These are phyloP conservation scores for Sternarchorhynchus goeldii DNA, from an alignment of 2,797 vertebrate genomes.

Conservation along the genomic window DNA sequence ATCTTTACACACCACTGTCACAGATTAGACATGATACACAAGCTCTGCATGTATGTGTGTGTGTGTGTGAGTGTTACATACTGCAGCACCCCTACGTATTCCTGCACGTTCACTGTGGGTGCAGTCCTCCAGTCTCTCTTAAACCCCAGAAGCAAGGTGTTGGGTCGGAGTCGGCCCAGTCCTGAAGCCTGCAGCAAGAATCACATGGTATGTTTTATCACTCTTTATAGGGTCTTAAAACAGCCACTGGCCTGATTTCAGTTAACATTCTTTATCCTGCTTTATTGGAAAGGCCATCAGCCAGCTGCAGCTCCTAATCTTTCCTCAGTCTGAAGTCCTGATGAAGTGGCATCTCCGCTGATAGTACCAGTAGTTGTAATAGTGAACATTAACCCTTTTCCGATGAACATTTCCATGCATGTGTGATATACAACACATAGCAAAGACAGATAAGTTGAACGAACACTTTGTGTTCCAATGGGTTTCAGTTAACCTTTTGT, in stretches of 20 bases:
- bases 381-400: not conserved
- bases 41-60: not conserved
- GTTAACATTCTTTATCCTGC: conserved; percentile 1
- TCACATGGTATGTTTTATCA: too few relatives aligned
- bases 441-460: too few relatives aligned
- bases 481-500: too few relatives aligned
- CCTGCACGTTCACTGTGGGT: conserved; percentile 75
- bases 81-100: conserved; percentile 93
- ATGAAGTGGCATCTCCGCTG: not conserved
- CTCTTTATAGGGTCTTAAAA: conserved; percentile 21
- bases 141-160: conserved; percentile 92
- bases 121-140: conserved; percentile 89
- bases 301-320: conserved; percentile 10
- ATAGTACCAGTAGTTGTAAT: not conserved
- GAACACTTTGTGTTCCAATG: too few relatives aligned
- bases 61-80: conserved; percentile 72
- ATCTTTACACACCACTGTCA: not conserved
- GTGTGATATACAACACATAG: not conserved
- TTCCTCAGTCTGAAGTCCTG: conserved; percentile 13
- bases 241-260: conserved; percentile 19
- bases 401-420: not conserved
- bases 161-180: conserved; percentile 94
- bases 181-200: conserved; percentile 81
- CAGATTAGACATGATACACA: not conserved
- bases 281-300: not conserved